A percentile compares a stretch with the other conserved stretches of the same genome.
Conservation (phyloP, 2,888 invertebrate species). For the Tipula vernalis region DNA sequence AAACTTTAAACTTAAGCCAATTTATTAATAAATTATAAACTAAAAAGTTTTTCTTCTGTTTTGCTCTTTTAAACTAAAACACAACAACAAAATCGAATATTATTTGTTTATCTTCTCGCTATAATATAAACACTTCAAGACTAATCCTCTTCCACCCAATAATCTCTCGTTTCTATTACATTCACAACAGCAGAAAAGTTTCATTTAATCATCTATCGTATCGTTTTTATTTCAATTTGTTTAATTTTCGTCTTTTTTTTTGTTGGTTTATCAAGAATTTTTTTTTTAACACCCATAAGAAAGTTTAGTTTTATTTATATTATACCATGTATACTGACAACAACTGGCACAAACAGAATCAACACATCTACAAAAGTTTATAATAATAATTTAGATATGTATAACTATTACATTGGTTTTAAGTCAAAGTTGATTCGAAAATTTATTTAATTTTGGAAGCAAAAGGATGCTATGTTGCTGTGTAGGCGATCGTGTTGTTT, state of each 20-base stretch:
- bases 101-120: not conserved
- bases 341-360: not conserved
- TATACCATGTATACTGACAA: not conserved
- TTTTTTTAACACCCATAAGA: not conserved
- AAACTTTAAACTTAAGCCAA: not conserved
- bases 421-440: not conserved
- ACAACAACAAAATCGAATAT: not conserved
- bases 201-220: not conserved
- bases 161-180: not conserved
- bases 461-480: too few species aligned
- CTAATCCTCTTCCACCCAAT: not conserved
- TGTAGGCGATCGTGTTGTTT: too few species aligned
- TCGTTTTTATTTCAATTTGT: not conserved
- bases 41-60: not conserved
- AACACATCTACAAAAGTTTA: not conserved
- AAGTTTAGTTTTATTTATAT: not conserved
- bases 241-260: not conserved
- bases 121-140: not conserved
- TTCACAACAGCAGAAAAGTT: not conserved
- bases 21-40: not conserved
- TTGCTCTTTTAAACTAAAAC: not conserved
- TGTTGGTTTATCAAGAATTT: not conserved
- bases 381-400: not conserved
- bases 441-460: not conserved
- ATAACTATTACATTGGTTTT: not conserved